Percentiles rank a stretch among this genome's conserved stretches.
These are phyloP conservation scores for Fregata magnificens DNA, from an alignment of 2,113 vertebrate species.

Conservation along the genomic window DNA sequence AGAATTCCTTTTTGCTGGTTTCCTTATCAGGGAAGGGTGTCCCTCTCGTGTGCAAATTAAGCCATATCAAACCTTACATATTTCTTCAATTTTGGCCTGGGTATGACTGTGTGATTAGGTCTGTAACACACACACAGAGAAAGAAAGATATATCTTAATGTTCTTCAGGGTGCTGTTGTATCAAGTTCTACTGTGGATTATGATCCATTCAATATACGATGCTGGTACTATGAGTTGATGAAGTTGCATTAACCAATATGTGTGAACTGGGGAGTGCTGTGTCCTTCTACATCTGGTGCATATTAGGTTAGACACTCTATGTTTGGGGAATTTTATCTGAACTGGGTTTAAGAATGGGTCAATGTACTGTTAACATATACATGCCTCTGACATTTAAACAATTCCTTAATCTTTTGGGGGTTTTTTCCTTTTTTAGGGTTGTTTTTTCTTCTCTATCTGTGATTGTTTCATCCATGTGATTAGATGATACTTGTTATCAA, in stretches of 20 bases:
- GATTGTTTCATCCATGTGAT: not conserved
- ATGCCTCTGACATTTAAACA: not conserved
- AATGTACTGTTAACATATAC: not conserved
- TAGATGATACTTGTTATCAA: not conserved
- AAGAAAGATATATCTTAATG: not conserved
- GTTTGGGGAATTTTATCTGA: constrained; percentile 1
- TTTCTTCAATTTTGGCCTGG: not conserved
- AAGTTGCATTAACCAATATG: not conserved
- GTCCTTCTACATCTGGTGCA: not conserved
- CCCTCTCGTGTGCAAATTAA: not conserved
- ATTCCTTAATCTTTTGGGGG: not conserved
- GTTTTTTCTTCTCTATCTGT: not conserved
- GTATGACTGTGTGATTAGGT: not conserved
- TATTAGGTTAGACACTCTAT: not conserved
- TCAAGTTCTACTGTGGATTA: not conserved
- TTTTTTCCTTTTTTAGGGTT: not conserved
- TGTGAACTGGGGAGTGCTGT: not conserved
- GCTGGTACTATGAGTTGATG: not conserved
- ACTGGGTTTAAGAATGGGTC: not conserved
- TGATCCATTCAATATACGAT: not conserved
- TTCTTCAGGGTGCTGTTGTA: not conserved
- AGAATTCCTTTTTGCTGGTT: not conserved
- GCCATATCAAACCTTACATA: not conserved
- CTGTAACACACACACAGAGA: not conserved
- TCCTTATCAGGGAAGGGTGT: not conserved